Conservation (phyloP, 1,140 invertebrate species). For the Sycobia sp. region DNA sequence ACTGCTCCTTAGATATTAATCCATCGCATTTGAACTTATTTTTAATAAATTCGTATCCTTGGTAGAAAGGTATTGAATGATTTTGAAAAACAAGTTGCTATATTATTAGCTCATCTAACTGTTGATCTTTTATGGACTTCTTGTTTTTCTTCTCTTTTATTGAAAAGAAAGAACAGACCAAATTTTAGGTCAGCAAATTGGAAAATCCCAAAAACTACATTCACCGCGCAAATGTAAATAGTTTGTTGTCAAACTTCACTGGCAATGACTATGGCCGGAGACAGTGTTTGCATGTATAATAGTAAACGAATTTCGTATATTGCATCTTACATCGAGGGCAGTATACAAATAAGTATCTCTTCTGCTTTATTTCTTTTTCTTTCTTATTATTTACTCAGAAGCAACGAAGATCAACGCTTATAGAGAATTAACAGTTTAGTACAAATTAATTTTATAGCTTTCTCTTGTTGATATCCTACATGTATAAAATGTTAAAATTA, state of each 20-base stretch:
- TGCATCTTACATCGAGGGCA: slow-evolving; percentile 39
- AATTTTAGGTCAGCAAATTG: neutral
- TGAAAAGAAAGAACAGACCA: neutral
- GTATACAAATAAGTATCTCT: too few species aligned
- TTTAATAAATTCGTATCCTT: slow-evolving; percentile 30
- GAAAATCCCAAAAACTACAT: neutral
- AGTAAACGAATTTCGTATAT: slow-evolving; percentile 32
- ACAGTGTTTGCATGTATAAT: slow-evolving; percentile 40
- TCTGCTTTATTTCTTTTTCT: too few species aligned
- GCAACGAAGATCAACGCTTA: slow-evolving; percentile 30
- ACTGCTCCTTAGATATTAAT: slow-evolving; percentile 17
- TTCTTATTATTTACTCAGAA: slow-evolving; percentile 31
- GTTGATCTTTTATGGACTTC: neutral
- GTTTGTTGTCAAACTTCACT: neutral
- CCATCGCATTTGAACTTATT: slow-evolving; percentile 27
- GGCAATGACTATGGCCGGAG: slow-evolving; percentile 25
- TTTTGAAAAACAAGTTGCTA: slow-evolving; percentile 22
- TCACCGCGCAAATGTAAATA: neutral
- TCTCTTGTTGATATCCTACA: too few species aligned
- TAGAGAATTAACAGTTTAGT: too few species aligned
- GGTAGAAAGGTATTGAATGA: slow-evolving; percentile 32
- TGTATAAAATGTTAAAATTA: too few species aligned
- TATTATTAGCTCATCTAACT: too few species aligned
- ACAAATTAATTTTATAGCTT: too few species aligned
- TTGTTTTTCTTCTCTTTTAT: neutral